Percentiles rank a stretch among this genome's conserved stretches.
phyloP scores from a whole-genome alignment of 2,888 invertebrate genomes.

The Cantharis rufa region DNA sequence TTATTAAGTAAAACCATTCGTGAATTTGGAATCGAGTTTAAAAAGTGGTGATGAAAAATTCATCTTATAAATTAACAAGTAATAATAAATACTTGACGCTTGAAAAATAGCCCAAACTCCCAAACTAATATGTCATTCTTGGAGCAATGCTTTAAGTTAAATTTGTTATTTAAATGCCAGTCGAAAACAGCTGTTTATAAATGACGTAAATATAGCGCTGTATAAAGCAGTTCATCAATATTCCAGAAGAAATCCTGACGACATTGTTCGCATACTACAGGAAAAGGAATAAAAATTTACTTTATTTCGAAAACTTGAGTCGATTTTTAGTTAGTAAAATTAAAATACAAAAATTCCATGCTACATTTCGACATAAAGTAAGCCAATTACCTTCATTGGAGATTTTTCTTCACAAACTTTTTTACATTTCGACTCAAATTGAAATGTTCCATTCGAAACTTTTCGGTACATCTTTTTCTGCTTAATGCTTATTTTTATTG shows the following conservation, averaged over 20 bases:
- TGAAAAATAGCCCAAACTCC: background rate
- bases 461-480: background rate
- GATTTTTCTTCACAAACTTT: background rate
- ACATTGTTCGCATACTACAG: background rate
- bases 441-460: background rate
- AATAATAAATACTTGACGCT: background rate
- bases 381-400: background rate
- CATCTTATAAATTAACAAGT: background rate
- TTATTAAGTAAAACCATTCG: background rate
- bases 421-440: background rate
- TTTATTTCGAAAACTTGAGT: background rate
- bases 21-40: background rate
- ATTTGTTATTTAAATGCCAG: background rate
- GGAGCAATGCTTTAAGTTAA: background rate
- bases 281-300: background rate
- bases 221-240: background rate
- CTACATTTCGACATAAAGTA: background rate
- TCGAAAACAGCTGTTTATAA: background rate
- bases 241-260: background rate
- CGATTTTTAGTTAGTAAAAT: background rate
- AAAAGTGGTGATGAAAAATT: background rate
- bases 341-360: background rate
- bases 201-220: background rate
- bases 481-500: background rate
- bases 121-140: background rate